A percentile compares a stretch with the other conserved stretches of the same genome.
These are phyloP conservation scores for Danio albolineatus DNA, from an alignment of 2,797 vertebrate genomes.

Conservation along the genomic window DNA sequence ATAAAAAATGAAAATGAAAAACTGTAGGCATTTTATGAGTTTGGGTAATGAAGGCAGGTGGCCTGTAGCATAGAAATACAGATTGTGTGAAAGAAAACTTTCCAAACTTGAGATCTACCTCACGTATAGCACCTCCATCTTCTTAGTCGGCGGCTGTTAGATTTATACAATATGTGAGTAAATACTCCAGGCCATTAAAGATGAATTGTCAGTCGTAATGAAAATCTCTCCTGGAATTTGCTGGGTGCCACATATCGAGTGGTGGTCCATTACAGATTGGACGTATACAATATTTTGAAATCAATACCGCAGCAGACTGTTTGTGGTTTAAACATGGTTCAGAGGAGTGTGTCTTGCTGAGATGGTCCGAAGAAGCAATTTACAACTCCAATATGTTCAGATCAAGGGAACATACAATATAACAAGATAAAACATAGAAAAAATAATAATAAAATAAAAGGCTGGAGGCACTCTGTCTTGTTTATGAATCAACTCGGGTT, in stretches of 20 bases:
- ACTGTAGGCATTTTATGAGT: neutral
- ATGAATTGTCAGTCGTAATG: slow-evolving; percentile 31
- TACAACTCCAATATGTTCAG: slow-evolving; percentile 8
- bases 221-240: slow-evolving; percentile 14
- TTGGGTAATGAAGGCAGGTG: neutral
- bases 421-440: neutral
- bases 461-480: slow-evolving; percentile 1
- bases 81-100: neutral
- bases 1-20: too few relatives aligned
- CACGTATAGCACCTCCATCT: neutral
- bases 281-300: slow-evolving; percentile 12
- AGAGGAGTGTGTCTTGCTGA: neutral
- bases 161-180: slow-evolving; percentile 10
- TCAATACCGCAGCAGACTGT: slow-evolving; percentile 13
- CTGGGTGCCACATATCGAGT: neutral
- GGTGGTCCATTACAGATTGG: neutral
- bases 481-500: neutral
- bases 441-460: neutral
- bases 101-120: neutral
- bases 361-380: slow-evolving; percentile 5
- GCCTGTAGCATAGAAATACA: neutral
- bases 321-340: neutral
- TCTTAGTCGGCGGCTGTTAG: neutral
- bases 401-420: neutral
- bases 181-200: neutral